Evolutionary conservation across 2,113 vertebrate genomes (phyloP), one percentile per base, ranked within the genome.

Genomic region (Stegostoma tigrinum): DNA sequence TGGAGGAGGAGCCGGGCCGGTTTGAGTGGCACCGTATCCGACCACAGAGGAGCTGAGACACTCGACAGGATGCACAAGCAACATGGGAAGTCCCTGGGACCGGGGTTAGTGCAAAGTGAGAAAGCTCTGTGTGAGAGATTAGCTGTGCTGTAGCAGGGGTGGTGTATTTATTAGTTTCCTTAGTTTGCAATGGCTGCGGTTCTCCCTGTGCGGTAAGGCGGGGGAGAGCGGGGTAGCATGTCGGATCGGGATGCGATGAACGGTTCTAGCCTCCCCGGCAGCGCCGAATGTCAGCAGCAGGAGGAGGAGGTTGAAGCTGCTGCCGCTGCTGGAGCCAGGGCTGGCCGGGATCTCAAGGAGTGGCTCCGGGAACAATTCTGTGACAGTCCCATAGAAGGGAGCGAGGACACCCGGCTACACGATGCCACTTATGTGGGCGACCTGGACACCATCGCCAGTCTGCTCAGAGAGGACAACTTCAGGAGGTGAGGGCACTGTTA

Each of bases 311-410:
- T 5, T 48, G 67, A 61, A 7, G 87, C 34, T 19, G 3, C 3
- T 0, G 0, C 34, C 0, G 2, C 27, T 15, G 68, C 34, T 0
- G 0, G 66, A 6, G 19, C 83, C 97, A 97, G 97, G 48, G 96
- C 97, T 99, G 99, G 98, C 97, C 98, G 98, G 24, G 98, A 98
- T 97, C 97, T 99, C 96, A 99, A 99, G 97, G 98, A 98, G 96
- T 99, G 99, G 98, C 98, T 99, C 86, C 97, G 98, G 97, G 98
- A 99, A 96, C 98, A 99, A 97, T 99, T 99, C 95, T 98, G 98
- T 94, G 98, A 99, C 97, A 98, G 98, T n/a, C 98, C 98, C 0
- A 96, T 98, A 89, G 99, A 99, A 96, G 98, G 97, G 97, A 98
- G 98, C 83, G 98, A 98, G 68, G 99, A 99, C 97, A 98, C 98